A percentile compares a stretch with the other conserved stretches of the same genome.
phyloP scores from a whole-genome alignment of 1,140 invertebrate species.

The Dendrolimus kikuchii region DNA sequence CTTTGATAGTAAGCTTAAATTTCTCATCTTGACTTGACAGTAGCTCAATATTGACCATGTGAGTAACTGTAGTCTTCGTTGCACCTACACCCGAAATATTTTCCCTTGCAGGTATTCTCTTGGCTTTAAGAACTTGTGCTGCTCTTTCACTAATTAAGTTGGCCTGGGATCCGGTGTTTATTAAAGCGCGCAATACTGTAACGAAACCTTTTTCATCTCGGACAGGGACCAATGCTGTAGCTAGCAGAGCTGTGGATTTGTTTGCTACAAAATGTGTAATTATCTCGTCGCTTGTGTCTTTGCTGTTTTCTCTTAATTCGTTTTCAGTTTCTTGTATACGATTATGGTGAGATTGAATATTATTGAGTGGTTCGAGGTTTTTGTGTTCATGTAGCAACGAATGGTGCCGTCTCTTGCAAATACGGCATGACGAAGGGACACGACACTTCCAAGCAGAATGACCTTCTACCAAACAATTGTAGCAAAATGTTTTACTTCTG shows the following conservation, averaged over 20 bases:
- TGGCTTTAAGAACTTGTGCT: slow-evolving; percentile 11
- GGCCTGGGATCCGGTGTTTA: slow-evolving; percentile 19
- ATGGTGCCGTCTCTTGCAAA: slow-evolving; percentile 31
- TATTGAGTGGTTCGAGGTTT: slow-evolving; percentile 3
- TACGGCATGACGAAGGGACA: slow-evolving; percentile 18
- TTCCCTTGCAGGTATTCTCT: slow-evolving; percentile 7
- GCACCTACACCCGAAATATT: slow-evolving; percentile 12
- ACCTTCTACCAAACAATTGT: slow-evolving; percentile 25
- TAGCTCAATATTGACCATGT: slow-evolving; percentile 15
- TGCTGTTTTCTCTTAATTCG: slow-evolving; percentile 8
- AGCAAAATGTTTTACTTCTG: slow-evolving; percentile 25
- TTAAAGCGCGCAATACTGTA: slow-evolving; percentile 12
- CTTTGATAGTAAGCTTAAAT: slow-evolving; percentile 13
- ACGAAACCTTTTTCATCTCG: too few species aligned
- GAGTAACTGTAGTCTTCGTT: slow-evolving; percentile 12
- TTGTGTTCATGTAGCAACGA: slow-evolving; percentile 22
- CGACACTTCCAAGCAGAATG: slow-evolving; percentile 26
- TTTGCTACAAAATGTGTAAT: too few species aligned
- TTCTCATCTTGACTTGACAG: too few species aligned
- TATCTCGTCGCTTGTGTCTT: too few species aligned
- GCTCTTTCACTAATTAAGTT: slow-evolving; percentile 14
- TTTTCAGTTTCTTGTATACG: slow-evolving; percentile 7
- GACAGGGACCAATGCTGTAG: slow-evolving; percentile 15
- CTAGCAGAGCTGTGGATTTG: slow-evolving; percentile 9
- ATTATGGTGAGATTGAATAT: slow-evolving; percentile 6